These are phyloP conservation scores for Doryteuthis pealeii DNA, from an alignment of 1,140 invertebrate species.

Conservation along the genomic window DNA sequence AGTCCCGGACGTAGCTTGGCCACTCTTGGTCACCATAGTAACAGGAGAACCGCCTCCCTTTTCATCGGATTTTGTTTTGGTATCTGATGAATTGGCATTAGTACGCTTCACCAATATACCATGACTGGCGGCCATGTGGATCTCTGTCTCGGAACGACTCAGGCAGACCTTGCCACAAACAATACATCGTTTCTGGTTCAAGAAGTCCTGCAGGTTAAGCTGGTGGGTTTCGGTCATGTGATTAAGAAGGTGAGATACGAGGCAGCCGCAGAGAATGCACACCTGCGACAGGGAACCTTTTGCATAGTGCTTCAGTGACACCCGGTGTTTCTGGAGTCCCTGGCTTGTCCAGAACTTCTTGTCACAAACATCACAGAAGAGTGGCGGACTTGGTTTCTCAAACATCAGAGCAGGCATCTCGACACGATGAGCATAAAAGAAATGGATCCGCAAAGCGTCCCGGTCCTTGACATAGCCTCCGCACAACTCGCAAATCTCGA, in stretches of 20 bases:
- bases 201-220: conserved; percentile 26
- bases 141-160: conserved; percentile 38
- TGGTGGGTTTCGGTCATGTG: conserved; percentile 38
- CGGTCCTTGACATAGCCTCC: conserved; percentile 56
- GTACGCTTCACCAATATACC: conserved; percentile 45
- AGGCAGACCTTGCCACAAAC: conserved; percentile 44
- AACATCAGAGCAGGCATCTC: conserved; percentile 50
- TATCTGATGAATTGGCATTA: conserved; percentile 22
- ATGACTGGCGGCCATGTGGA: conserved; percentile 46
- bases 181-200: conserved; percentile 38
- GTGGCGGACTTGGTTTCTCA: conserved; percentile 38
- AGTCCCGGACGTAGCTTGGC: not conserved
- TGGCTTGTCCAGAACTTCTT: conserved; percentile 56
- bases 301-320: conserved; percentile 29
- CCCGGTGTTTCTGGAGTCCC: conserved; percentile 49
- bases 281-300: conserved; percentile 20
- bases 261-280: conserved; percentile 41
- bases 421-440: conserved; percentile 55
- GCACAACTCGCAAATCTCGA: conserved; percentile 58
- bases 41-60: not conserved
- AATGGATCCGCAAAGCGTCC: conserved; percentile 54
- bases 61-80: conserved; percentile 5
- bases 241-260: conserved; percentile 39
- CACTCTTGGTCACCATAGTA: not conserved
- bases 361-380: conserved; percentile 53